Evolutionary conservation across 2,797 vertebrate species (phyloP).

Genomic region (Danio albolineatus): DNA sequence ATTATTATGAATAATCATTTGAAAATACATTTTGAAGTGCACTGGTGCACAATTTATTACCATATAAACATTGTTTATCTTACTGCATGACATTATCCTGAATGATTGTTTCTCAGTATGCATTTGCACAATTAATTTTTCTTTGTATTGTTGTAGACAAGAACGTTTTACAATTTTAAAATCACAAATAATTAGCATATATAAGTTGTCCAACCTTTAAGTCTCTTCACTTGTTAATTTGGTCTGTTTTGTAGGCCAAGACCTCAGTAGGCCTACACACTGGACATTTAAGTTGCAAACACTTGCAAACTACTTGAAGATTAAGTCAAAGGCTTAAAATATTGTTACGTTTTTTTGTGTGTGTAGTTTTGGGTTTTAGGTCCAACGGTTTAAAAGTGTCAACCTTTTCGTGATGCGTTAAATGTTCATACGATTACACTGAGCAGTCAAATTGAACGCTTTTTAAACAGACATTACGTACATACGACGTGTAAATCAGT

Average conservation of each 20-base stretch:
- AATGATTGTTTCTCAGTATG: not conserved
- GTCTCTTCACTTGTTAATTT: not conserved
- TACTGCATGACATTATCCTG: not conserved
- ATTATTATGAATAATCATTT: no score
- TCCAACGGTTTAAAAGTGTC: not conserved
- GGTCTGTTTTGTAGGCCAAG: slow-evolving; percentile 15
- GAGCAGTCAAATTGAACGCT: not conserved
- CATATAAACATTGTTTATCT: not conserved
- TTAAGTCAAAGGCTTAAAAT: not conserved
- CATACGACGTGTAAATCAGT: not conserved
- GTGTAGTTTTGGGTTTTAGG: not conserved
- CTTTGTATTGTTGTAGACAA: not conserved
- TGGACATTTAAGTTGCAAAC: not conserved
- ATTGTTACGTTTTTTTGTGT: not conserved
- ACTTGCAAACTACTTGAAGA: not conserved
- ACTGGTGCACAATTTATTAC: not conserved
- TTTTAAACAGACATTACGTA: not conserved
- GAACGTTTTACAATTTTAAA: not conserved
- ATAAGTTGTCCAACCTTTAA: not conserved
- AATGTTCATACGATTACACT: not conserved
- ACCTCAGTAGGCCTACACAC: not conserved
- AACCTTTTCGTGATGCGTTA: not conserved
- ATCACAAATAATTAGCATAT: not conserved
- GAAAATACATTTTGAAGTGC: not conserved
- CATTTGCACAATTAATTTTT: not conserved